Percentiles rank a stretch among this genome's conserved stretches.
Conservation (phyloP, 2,797 vertebrate genomes). For the Hozukius guyotensis region DNA sequence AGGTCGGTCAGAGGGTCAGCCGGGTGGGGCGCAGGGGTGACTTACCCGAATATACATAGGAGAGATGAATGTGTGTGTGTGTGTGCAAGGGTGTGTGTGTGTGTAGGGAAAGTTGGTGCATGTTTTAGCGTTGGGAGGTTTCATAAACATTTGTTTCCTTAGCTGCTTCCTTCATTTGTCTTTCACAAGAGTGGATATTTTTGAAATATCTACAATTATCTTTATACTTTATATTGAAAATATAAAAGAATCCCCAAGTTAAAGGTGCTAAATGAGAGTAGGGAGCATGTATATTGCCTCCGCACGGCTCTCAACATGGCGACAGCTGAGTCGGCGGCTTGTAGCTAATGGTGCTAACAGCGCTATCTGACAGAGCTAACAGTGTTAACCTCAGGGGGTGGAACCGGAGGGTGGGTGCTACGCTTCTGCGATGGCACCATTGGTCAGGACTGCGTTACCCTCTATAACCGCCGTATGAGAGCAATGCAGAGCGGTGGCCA, state of each 20-base stretch:
- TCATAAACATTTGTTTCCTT: not conserved
- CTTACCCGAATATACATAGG: conserved; percentile 34
- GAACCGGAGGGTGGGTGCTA: no score
- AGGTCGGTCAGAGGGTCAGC: conserved; percentile 46
- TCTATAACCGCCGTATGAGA: fast-evolving
- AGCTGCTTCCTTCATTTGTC: not conserved
- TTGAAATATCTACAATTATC: not conserved
- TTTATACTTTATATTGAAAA: not conserved
- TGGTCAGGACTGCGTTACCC: no score
- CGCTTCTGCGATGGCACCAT: no score
- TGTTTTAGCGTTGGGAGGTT: not conserved
- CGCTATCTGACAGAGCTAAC: no score
- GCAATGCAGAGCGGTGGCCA: no score
- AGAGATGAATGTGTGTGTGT: not conserved
- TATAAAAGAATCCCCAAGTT: no score
- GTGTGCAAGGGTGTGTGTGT: not conserved
- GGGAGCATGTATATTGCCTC: no score
- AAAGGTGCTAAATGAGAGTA: no score
- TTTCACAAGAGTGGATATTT: not conserved
- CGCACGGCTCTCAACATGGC: no score
- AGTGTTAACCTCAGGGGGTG: no score
- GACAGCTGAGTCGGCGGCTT: no score
- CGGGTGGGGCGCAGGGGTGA: not conserved
- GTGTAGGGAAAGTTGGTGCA: not conserved
- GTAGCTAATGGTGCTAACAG: no score